Conservation (phyloP, 2,113 vertebrate species). For the Mobula hypostoma region DNA sequence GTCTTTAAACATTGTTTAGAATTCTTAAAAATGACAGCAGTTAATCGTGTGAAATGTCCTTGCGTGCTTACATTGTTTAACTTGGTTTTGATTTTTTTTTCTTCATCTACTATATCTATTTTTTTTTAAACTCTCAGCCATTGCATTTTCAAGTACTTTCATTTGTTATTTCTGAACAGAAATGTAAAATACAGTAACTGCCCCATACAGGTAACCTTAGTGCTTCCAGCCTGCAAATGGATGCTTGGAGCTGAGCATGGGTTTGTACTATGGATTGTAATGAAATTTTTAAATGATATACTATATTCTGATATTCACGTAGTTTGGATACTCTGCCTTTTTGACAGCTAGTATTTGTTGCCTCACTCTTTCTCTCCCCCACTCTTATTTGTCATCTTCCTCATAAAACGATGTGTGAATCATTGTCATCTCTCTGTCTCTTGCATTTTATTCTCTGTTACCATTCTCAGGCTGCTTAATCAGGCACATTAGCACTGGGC, state of each 20-base stretch:
- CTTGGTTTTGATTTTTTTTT: not conserved
- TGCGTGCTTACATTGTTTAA: not conserved
- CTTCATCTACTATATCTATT: not conserved
- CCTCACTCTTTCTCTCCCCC: not conserved
- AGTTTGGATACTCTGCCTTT: not conserved
- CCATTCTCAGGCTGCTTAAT: not conserved
- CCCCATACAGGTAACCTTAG: not conserved
- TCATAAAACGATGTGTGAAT: not conserved
- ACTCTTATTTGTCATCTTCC: not conserved
- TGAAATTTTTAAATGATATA: no score
- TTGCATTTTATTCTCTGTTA: not conserved
- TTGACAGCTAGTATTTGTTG: not conserved
- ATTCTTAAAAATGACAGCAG: not conserved
- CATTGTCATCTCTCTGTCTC: not conserved
- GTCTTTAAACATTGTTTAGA: not conserved
- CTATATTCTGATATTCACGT: not conserved
- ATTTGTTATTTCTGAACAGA: slow-evolving; percentile 13
- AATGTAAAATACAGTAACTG: slow-evolving; percentile 4
- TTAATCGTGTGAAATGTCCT: not conserved
- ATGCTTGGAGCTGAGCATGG: no score
- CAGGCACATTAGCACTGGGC: not conserved
- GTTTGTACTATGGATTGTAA: not conserved
- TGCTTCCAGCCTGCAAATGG: not conserved
- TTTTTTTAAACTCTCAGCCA: not conserved
- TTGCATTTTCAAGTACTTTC: not conserved